Conservation (phyloP, 1,140 invertebrate species). For the Lepidurus arcticus region DNA sequence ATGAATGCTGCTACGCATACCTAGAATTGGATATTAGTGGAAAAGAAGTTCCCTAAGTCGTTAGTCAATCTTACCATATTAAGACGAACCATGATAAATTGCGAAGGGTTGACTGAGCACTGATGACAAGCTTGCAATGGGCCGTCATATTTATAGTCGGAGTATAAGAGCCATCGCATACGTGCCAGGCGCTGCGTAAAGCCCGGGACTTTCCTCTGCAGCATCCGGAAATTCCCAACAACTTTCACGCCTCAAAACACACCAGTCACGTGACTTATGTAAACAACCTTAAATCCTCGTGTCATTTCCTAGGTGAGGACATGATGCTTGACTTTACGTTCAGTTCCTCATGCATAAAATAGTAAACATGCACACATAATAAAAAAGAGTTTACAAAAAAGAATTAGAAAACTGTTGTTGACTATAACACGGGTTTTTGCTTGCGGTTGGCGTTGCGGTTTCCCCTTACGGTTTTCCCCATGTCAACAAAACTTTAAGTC, state of each 20-base stretch:
- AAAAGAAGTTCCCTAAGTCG: not conserved
- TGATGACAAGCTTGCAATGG: slow-evolving; percentile 21
- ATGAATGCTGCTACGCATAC: slow-evolving; percentile 7
- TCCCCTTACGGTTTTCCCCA: not conserved
- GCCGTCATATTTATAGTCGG: not conserved
- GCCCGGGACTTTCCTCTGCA: not conserved
- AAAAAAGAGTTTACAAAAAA: not conserved
- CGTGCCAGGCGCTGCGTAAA: not conserved
- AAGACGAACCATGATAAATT: not conserved
- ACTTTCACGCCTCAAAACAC: slow-evolving; percentile 12
- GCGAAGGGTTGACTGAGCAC: not conserved
- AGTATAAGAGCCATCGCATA: not conserved
- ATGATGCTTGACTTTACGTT: not conserved
- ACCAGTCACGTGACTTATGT: slow-evolving; percentile 18
- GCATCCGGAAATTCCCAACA: not conserved
- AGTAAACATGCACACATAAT: not conserved
- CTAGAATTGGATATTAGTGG: not conserved
- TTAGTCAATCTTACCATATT: not conserved
- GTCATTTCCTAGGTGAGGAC: not conserved
- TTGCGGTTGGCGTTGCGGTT: not conserved
- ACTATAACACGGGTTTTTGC: no score
- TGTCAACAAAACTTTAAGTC: not conserved
- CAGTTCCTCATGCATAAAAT: not conserved
- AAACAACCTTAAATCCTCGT: slow-evolving; percentile 15
- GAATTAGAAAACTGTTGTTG: not conserved